These are phyloP conservation scores for Meloidogyne exigua DNA, from an alignment of 1,140 invertebrate species.

Conservation along the genomic window DNA sequence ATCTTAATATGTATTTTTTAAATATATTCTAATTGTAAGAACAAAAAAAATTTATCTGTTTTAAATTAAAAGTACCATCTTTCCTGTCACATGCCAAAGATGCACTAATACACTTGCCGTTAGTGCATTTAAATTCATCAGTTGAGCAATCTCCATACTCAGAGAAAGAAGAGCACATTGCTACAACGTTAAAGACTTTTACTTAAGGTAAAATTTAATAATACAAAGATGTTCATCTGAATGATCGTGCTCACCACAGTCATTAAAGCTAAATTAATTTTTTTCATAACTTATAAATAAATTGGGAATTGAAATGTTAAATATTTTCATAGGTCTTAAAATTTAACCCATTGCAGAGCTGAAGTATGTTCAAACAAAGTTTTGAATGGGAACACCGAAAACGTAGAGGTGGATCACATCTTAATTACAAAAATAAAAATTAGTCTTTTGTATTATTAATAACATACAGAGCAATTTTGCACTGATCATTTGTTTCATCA, in stretches of 20 bases:
- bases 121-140: slow-evolving; percentile 72
- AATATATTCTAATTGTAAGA: background rate
- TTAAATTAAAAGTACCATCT: slow-evolving; percentile 65
- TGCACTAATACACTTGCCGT: slow-evolving; percentile 80
- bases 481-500: slow-evolving; percentile 59
- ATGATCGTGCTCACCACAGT: slow-evolving; percentile 56
- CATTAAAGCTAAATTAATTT: slow-evolving; percentile 38
- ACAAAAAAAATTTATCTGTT: background rate
- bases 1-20: slow-evolving; percentile 67
- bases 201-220: background rate
- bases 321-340: background rate
- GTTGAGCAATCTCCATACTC: slow-evolving; percentile 65
- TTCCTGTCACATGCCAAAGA: slow-evolving; percentile 91
- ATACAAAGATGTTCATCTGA: slow-evolving; percentile 50
- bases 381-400: slow-evolving; percentile 60
- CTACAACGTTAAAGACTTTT: background rate
- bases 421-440: too few relatives aligned
- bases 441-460: too few relatives aligned
- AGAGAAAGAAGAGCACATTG: slow-evolving; percentile 63
- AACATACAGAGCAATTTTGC: slow-evolving; percentile 42
- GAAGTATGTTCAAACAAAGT: slow-evolving; percentile 58
- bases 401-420: slow-evolving; percentile 59
- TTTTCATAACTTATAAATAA: too few relatives aligned
- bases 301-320: background rate
- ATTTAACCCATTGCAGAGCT: slow-evolving; percentile 52